Evolutionary conservation across 1,140 invertebrate species (phyloP).

Genomic region (Hypothenemus hampei): DNA sequence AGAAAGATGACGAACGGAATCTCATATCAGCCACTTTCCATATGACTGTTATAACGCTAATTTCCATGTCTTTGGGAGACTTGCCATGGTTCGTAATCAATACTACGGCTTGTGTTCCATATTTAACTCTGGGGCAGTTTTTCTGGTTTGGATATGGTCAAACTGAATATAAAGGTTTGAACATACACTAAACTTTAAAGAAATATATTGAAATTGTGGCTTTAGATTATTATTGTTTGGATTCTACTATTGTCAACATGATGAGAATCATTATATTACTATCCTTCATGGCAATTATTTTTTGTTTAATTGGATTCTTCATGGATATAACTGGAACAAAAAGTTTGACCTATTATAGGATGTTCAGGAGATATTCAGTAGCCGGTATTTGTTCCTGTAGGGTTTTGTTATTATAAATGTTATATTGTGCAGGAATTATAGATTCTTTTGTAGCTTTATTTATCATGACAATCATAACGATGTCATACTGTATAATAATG

Average conservation of each 20-base stretch:
- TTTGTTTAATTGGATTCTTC: constrained; percentile 41
- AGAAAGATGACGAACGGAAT: constrained; percentile 43
- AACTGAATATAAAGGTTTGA: constrained; percentile 33
- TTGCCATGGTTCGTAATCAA: constrained; percentile 42
- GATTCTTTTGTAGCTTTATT: constrained; percentile 36
- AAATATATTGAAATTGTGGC: constrained; percentile 9
- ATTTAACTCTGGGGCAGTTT: constrained; percentile 41
- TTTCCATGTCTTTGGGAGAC: constrained; percentile 43
- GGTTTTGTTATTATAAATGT: not conserved
- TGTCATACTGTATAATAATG: constrained; percentile 40
- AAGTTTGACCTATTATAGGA: constrained; percentile 35
- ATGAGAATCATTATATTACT: constrained; percentile 43
- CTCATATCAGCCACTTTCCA: constrained; percentile 42
- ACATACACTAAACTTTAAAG: no score
- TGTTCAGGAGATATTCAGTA: constrained; percentile 40
- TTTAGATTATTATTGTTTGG: constrained; percentile 41
- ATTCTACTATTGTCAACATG: constrained; percentile 40
- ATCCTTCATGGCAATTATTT: constrained; percentile 44
- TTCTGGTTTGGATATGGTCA: constrained; percentile 43
- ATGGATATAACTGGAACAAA: constrained; percentile 41
- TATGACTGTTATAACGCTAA: constrained; percentile 41
- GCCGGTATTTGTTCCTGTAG: constrained; percentile 40
- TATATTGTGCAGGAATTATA: not conserved
- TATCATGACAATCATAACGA: constrained; percentile 41
- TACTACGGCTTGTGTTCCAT: constrained; percentile 37